Conservation (phyloP, 2,888 invertebrate genomes). For the Meiosimyza platycephala region DNA sequence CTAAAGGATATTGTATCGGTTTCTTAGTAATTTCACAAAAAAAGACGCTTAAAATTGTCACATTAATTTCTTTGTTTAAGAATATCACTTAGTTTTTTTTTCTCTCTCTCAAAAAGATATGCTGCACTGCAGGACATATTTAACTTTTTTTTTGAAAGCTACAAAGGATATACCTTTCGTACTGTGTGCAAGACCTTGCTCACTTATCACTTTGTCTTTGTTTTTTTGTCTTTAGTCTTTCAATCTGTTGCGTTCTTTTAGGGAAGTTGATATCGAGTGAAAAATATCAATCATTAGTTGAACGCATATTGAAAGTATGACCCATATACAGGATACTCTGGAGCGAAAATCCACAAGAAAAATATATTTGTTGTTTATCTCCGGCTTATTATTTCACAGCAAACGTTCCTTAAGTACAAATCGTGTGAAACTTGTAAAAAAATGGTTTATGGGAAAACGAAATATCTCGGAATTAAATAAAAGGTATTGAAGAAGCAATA, state of each 20-base stretch:
- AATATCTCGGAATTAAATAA: too few species aligned
- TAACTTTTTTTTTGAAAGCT: not conserved
- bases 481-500: too few species aligned
- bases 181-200: not conserved
- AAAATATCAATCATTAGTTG: too few species aligned
- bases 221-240: not conserved
- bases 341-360: too few species aligned
- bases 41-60: slow-evolving; percentile 14
- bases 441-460: too few species aligned
- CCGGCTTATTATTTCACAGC: too few species aligned
- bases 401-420: too few species aligned
- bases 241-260: not conserved
- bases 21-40: not conserved
- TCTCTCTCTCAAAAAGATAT: not conserved
- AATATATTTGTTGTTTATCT: too few species aligned
- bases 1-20: not conserved
- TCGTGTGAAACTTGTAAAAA: too few species aligned
- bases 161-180: not conserved
- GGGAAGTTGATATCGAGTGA: too few species aligned
- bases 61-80: not conserved
- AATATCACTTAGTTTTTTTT: not conserved
- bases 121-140: slow-evolving; percentile 14
- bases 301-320: too few species aligned
- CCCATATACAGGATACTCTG: too few species aligned
- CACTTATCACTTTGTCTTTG: not conserved